Evolutionary conservation across 2,888 invertebrate genomes (phyloP).

Genomic region (Eurois occulta): DNA sequence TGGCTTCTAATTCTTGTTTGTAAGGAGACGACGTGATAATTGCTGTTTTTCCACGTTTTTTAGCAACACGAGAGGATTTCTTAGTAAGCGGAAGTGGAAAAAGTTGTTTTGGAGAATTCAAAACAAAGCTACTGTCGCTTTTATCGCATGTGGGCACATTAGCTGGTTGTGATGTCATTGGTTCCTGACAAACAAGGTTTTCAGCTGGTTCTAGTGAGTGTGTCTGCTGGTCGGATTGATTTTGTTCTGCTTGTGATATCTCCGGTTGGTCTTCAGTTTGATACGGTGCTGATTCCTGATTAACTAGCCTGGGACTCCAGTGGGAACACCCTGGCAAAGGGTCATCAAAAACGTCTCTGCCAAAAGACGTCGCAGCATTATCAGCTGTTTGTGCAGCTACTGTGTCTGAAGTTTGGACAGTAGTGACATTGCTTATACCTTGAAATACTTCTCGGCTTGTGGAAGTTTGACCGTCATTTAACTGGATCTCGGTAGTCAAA

Average conservation of each 20-base stretch:
- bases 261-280: constrained; percentile 29
- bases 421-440: constrained; percentile 58
- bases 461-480: constrained; percentile 25
- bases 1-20: constrained; percentile 3
- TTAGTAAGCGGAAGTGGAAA: constrained; percentile 27
- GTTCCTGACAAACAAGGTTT: background rate
- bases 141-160: constrained; percentile 10
- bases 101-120: constrained; percentile 29
- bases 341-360: constrained; percentile 43
- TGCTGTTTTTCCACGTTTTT: constrained; percentile 57
- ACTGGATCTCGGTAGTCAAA: constrained; percentile 17
- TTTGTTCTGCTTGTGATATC: constrained; percentile 35
- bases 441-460: constrained; percentile 55
- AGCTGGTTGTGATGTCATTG: constrained; percentile 2
- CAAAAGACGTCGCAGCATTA: constrained; percentile 41
- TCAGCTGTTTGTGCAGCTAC: constrained; percentile 42
- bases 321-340: constrained; percentile 15
- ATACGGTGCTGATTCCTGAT: constrained; percentile 5
- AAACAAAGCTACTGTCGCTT: constrained; percentile 53
- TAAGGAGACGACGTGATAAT: constrained; percentile 52
- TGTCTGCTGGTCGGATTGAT: constrained; percentile 36
- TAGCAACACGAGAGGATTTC: constrained; percentile 30
- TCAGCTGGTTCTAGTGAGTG: no score
- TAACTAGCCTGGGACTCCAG: background rate
- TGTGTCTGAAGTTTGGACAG: constrained; percentile 54